Conservation (phyloP, 1,140 invertebrate species). For the Lepidurus apus region DNA sequence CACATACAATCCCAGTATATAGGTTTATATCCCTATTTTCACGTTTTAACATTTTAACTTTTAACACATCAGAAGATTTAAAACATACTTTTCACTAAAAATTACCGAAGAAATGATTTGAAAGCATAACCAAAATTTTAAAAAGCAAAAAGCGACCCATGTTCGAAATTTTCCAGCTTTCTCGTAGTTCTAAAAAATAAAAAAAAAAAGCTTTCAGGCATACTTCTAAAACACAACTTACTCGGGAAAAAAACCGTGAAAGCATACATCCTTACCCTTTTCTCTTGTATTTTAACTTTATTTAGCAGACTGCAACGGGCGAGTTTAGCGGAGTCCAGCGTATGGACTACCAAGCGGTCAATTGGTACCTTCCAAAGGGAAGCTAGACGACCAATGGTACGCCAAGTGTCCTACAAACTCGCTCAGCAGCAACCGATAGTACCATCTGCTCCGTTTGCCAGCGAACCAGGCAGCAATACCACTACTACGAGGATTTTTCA, state of each 20-base stretch:
- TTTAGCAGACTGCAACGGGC: not conserved
- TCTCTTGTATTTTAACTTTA: not conserved
- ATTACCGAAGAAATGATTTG: too few species aligned
- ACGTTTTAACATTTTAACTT: too few species aligned
- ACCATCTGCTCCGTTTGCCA: constrained; percentile 50
- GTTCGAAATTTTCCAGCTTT: too few species aligned
- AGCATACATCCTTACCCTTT: not conserved
- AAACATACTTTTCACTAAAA: too few species aligned
- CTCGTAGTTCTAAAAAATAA: too few species aligned
- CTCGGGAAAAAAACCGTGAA: not conserved
- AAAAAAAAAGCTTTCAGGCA: too few species aligned
- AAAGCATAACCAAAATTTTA: too few species aligned
- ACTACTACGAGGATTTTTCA: constrained; percentile 37
- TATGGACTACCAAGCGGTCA: not conserved
- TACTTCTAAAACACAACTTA: too few species aligned
- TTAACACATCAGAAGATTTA: too few species aligned
- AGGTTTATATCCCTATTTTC: too few species aligned
- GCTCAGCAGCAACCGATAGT: constrained; percentile 62
- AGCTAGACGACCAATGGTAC: constrained; percentile 61
- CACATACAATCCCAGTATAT: too few species aligned
- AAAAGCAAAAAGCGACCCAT: too few species aligned
- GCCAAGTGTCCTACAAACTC: constrained; percentile 71
- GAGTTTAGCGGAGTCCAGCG: not conserved
- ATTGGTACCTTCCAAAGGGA: constrained; percentile 41
- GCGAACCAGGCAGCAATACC: constrained; percentile 34